phyloP scores from a whole-genome alignment of 2,888 invertebrate species.

The Lasius fuliginosus region DNA sequence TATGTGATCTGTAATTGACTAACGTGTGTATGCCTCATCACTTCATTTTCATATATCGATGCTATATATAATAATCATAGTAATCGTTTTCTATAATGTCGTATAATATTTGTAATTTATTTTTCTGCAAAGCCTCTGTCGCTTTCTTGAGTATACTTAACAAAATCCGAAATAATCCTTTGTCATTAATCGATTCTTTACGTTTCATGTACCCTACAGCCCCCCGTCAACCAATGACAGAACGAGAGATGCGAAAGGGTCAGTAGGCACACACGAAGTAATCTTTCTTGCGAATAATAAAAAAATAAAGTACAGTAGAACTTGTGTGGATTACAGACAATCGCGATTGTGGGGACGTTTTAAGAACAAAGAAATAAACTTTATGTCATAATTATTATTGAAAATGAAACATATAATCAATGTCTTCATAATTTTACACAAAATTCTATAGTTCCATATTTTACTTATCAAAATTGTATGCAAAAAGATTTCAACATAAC shows the following conservation, averaged over 20 bases:
- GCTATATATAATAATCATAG: slow-evolving; percentile 28
- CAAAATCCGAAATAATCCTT: slow-evolving; percentile 6
- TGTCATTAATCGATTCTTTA: slow-evolving; percentile 65
- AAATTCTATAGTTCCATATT: neutral
- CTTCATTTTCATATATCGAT: neutral
- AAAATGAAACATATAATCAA: neutral
- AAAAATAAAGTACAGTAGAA: slow-evolving; percentile 14
- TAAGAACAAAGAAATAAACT: neutral
- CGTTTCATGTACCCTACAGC: slow-evolving; percentile 79
- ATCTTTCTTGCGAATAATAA: slow-evolving; percentile 34
- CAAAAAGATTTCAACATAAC: neutral
- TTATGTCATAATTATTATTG: neutral
- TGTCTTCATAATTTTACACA: neutral
- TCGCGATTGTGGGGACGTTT: slow-evolving; percentile 38
- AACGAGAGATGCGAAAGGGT: slow-evolving; percentile 84
- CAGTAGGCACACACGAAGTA: slow-evolving; percentile 71
- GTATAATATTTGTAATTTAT: neutral
- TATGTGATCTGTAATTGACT: too few relatives aligned
- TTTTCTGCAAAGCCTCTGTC: slow-evolving; percentile 8
- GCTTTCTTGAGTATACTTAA: slow-evolving; percentile 18
- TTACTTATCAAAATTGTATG: neutral
- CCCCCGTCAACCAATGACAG: slow-evolving; percentile 81
- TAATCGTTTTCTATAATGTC: slow-evolving; percentile 19
- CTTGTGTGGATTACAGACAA: neutral
- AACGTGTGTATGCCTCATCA: slow-evolving; percentile 6